Evolutionary conservation across 2,888 invertebrate species (phyloP), one percentile per base, ranked within the genome.

Genomic region (Rugalucina vietnamica): DNA sequence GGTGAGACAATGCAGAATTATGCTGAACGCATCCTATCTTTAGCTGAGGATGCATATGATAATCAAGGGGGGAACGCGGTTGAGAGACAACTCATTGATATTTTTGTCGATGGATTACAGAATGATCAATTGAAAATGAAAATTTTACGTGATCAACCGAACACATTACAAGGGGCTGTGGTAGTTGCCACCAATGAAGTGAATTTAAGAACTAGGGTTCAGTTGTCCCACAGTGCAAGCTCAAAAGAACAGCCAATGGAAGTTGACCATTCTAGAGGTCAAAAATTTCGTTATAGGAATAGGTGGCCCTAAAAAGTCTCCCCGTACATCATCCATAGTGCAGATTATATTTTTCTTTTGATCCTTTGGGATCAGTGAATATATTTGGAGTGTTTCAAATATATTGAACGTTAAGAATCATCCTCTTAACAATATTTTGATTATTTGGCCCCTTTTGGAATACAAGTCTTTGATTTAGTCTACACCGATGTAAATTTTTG

Each of bases 51-150:
- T n/a, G 79, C 79, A 5, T 79, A 57, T 37, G 39, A 57, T 18
- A 54, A 54, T 70, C 70, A 69, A 71, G 71, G 71, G n/a, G 71
- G 54, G 0, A 43, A 36, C 49, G 77, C 71, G 5, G 54, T 69
- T 43, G 77, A 77, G 34, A 29, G 77, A 21, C 69, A 77, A 24
- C 32, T 77, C 2, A 77, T 71, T 1, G 77, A 77, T 2, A 77
- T 71, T 21, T 77, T 77, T 70, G 49, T 77, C 0, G 77, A 77
- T 24, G 77, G 77, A 0, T 50, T 77, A 24, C n/a, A 5, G 3
- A 49, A 77, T 49, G 70, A 77, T n/a, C 69, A 77, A 14, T 24
- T 77, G 24, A 77, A 49, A 50, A 70, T 77, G 71, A 77, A 77
- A 70, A 70, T 77, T 21, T 2, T 77, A 1, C 29, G 77, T 18